These are phyloP conservation scores for Biston betularia DNA, from an alignment of 2,888 invertebrate species.

Conservation along the genomic window DNA sequence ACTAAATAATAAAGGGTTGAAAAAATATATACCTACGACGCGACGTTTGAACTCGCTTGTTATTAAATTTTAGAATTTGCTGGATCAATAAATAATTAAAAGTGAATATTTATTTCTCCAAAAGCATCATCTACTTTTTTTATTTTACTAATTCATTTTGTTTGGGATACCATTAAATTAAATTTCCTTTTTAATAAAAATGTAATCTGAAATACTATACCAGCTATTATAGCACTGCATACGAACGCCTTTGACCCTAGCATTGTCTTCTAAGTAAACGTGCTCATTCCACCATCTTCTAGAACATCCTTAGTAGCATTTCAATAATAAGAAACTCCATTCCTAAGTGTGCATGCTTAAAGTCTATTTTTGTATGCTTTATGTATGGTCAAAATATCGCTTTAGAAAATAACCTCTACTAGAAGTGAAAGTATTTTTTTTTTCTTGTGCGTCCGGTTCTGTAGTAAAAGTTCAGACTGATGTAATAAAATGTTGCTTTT, in stretches of 20 bases:
- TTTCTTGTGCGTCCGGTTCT: slow-evolving; percentile 75
- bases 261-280: slow-evolving; percentile 63
- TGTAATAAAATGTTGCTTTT: slow-evolving; percentile 69
- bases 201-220: slow-evolving; percentile 12
- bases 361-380: slow-evolving; percentile 43
- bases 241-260: slow-evolving; percentile 71
- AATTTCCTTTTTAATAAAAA: background rate
- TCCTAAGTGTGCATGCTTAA: slow-evolving; percentile 25
- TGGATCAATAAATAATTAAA: no score
- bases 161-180: no score
- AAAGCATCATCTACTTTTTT: no score
- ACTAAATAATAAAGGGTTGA: no score
- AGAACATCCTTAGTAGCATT: slow-evolving; percentile 39
- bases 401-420: slow-evolving; percentile 51
- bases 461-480: slow-evolving; percentile 79
- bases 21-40: no score
- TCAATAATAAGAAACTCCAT: slow-evolving; percentile 33
- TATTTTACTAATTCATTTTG: no score
- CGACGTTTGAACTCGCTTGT: no score
- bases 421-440: slow-evolving; percentile 81
- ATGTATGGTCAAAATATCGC: slow-evolving; percentile 45
- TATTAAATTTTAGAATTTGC: no score
- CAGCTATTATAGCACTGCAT: slow-evolving; percentile 50
- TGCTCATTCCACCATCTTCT: slow-evolving; percentile 5
- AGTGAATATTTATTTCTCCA: no score